A percentile compares a stretch with the other conserved stretches of the same genome.
Evolutionary conservation across 2,797 vertebrate genomes (phyloP).

Genomic region (Ctenopoma kingsleyae): DNA sequence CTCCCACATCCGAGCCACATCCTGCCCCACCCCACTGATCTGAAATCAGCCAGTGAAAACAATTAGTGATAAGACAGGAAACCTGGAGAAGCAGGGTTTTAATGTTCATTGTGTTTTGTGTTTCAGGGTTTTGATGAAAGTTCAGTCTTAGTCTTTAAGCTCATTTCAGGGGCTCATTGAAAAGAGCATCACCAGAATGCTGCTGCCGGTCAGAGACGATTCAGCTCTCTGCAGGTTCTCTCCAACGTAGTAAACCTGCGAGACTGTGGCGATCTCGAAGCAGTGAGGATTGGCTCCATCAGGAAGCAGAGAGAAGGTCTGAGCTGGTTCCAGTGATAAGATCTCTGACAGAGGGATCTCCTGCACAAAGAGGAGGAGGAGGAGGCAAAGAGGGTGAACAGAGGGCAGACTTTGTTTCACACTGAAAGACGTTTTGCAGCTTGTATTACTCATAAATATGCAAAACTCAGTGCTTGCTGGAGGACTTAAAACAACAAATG

Average conservation of each 20-base stretch:
- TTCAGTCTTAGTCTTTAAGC: too few species aligned
- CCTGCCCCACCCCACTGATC: conserved; percentile 89
- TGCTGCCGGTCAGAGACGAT: conserved; percentile 54
- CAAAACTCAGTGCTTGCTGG: too few species aligned
- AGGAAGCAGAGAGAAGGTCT: conserved; percentile 87
- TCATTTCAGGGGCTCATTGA: too few species aligned
- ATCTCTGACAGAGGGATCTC: conserved; percentile 98
- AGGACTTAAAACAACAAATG: too few species aligned
- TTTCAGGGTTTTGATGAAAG: too few species aligned
- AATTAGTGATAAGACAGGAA: too few species aligned
- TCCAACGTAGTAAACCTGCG: conserved; percentile 93
- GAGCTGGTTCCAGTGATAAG: conserved; percentile 92
- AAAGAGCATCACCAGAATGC: conserved; percentile 82
- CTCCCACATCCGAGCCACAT: conserved; percentile 96
- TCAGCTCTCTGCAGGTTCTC: conserved; percentile 84
- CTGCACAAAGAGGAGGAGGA: conserved; percentile 71
- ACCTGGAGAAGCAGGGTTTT: background rate
- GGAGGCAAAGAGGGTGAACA: background rate
- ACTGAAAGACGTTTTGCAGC: too few species aligned
- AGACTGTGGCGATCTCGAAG: conserved; percentile 94
- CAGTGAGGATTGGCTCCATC: conserved; percentile 92
- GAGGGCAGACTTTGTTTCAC: background rate
- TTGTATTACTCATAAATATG: too few species aligned
- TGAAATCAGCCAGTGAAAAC: conserved; percentile 11
- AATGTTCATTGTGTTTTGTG: background rate